Percentiles rank a stretch among this genome's conserved stretches.
Conservation (phyloP, 2,113 vertebrate genomes). For the Eupsittula cactorum region DNA sequence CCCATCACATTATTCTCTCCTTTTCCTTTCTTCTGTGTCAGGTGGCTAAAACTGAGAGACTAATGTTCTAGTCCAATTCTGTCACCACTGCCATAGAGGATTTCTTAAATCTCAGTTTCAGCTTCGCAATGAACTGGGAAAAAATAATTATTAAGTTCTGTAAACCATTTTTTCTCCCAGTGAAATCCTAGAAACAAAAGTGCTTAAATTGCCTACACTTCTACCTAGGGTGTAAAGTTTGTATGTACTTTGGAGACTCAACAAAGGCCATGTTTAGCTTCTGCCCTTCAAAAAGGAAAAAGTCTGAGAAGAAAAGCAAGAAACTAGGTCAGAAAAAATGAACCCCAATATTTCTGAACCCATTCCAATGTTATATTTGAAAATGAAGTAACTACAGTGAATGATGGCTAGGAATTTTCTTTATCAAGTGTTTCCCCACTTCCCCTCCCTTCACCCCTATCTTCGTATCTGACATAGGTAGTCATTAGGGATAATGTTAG, state of each 20-base stretch:
- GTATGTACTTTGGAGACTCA: neutral
- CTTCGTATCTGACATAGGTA: slow-evolving; percentile 44
- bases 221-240: neutral
- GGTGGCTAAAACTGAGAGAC: neutral
- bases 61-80: neutral
- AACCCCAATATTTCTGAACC: neutral
- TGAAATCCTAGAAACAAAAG: neutral
- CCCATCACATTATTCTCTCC: neutral
- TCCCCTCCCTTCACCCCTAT: neutral
- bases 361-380: neutral
- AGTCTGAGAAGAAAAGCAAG: neutral
- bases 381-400: slow-evolving; percentile 18
- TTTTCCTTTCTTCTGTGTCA: neutral
- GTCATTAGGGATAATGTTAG: slow-evolving; percentile 52
- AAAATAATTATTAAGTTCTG: neutral
- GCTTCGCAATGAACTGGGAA: neutral
- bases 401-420: slow-evolving; percentile 36
- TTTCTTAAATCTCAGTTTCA: neutral
- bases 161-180: neutral
- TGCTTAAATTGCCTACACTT: neutral
- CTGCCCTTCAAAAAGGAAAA: neutral
- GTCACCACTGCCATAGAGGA: neutral
- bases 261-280: neutral
- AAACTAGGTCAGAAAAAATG: neutral
- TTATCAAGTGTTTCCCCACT: neutral